Percentiles rank a stretch among this genome's conserved stretches.
Conservation (phyloP, 1,140 invertebrate species). For the Drosophila ambigua region DNA sequence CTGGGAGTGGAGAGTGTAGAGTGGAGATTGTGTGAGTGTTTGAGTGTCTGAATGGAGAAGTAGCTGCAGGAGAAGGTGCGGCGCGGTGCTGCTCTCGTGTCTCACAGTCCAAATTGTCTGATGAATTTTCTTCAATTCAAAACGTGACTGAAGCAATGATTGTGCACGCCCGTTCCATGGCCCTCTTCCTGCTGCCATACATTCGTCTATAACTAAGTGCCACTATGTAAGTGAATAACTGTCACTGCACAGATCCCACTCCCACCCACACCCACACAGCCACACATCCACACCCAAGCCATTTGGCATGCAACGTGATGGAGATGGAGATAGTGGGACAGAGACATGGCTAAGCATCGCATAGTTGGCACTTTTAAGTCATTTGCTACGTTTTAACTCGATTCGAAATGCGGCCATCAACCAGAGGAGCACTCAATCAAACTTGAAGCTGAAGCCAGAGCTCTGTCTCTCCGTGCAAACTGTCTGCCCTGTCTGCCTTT, state of each 20-base stretch:
- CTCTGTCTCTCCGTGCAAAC: background rate
- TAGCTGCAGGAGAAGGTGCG: slow-evolving; percentile 20
- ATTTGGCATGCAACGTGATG: slow-evolving; percentile 7
- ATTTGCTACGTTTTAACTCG: slow-evolving; percentile 77
- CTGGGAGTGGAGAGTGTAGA: too few species aligned
- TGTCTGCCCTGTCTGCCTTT: slow-evolving; percentile 5
- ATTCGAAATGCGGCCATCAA: slow-evolving; percentile 73
- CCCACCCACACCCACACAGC: slow-evolving; percentile 22
- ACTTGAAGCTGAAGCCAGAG: slow-evolving; percentile 32
- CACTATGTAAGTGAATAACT: slow-evolving; percentile 78
- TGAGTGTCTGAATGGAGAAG: slow-evolving; percentile 2
- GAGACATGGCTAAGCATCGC: slow-evolving; percentile 65
- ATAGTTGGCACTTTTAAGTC: slow-evolving; percentile 80
- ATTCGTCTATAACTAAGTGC: slow-evolving; percentile 71
- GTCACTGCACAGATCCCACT: slow-evolving; percentile 55
- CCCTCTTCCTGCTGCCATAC: slow-evolving; percentile 20
- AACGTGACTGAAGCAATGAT: slow-evolving; percentile 81
- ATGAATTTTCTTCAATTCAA: slow-evolving; percentile 79
- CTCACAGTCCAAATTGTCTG: slow-evolving; percentile 61
- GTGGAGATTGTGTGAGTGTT: slow-evolving; percentile 17
- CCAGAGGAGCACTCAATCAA: slow-evolving; percentile 71
- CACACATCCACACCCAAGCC: slow-evolving; percentile 6
- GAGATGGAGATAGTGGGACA: slow-evolving; percentile 14
- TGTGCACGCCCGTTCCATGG: slow-evolving; percentile 57
- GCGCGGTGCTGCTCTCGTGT: slow-evolving; percentile 25